phyloP scores from a whole-genome alignment of 2,888 invertebrate genomes.

The Lacanobia oleracea region DNA sequence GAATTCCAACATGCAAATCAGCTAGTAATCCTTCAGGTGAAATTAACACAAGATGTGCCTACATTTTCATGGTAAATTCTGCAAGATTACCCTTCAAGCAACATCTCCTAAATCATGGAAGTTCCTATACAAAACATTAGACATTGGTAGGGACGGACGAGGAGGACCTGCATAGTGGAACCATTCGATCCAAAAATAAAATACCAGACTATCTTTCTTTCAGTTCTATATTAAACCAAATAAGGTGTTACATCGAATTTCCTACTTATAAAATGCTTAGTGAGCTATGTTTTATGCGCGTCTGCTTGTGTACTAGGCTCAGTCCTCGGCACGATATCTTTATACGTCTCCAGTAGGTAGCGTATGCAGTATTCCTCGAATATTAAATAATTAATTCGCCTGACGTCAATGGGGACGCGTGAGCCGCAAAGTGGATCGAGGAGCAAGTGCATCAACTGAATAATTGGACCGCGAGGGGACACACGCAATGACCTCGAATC shows the following conservation, averaged over 20 bases:
- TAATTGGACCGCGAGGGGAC: conserved; percentile 72
- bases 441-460: conserved; percentile 64
- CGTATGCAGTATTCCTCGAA: conserved; percentile 6
- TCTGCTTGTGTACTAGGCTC: neutral
- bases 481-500: conserved; percentile 63
- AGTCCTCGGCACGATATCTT: conserved; percentile 14
- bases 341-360: neutral
- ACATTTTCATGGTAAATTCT: neutral
- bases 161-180: neutral
- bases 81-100: neutral
- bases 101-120: neutral
- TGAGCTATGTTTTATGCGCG: neutral
- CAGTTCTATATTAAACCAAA: neutral
- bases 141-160: neutral
- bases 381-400: conserved; percentile 28
- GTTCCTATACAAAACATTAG: too few species aligned
- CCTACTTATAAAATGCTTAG: neutral
- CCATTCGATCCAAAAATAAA: neutral
- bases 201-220: neutral
- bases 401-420: conserved; percentile 35
- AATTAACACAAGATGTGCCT: neutral
- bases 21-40: neutral
- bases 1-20: neutral
- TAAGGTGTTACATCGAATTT: neutral
- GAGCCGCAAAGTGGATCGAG: conserved; percentile 46